A percentile compares a stretch with the other conserved stretches of the same genome.
Conservation (phyloP, 2,888 invertebrate species). For the Vandiemenella viatica region DNA sequence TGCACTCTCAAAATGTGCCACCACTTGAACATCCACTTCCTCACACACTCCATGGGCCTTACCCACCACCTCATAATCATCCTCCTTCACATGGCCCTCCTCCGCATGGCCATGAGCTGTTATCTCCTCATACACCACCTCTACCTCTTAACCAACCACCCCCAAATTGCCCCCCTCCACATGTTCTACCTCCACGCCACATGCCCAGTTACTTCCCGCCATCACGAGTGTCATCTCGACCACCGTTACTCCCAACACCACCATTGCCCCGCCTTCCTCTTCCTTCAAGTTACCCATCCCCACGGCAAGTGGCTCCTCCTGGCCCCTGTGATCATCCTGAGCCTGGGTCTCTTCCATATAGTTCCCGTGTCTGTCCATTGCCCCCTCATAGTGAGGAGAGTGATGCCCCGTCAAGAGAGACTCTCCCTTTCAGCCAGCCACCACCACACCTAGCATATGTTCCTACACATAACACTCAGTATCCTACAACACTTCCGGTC, state of each 20-base stretch:
- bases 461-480: neutral
- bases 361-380: slow-evolving; percentile 14
- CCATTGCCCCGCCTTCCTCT: too few relatives aligned
- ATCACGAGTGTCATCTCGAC: too few relatives aligned
- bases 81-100: neutral
- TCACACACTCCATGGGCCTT: neutral
- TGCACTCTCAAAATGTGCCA: neutral
- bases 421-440: slow-evolving; percentile 10
- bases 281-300: too few relatives aligned
- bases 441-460: slow-evolving; percentile 2
- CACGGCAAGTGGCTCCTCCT: slow-evolving; percentile 3
- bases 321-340: neutral
- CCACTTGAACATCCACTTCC: neutral
- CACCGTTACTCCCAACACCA: too few relatives aligned
- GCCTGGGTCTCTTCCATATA: slow-evolving; percentile 14
- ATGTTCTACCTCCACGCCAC: neutral
- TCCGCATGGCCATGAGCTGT: neutral
- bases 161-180: neutral
- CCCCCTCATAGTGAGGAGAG: too few relatives aligned
- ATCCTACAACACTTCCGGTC: neutral
- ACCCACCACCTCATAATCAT: neutral
- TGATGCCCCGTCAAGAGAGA: too few relatives aligned
- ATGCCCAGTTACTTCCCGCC: too few relatives aligned
- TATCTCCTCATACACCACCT: neutral
- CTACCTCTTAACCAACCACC: slow-evolving; percentile 1